These are phyloP conservation scores for Pogonomyrmex barbatus DNA, from an alignment of 1,140 invertebrate species.

Conservation along the genomic window DNA sequence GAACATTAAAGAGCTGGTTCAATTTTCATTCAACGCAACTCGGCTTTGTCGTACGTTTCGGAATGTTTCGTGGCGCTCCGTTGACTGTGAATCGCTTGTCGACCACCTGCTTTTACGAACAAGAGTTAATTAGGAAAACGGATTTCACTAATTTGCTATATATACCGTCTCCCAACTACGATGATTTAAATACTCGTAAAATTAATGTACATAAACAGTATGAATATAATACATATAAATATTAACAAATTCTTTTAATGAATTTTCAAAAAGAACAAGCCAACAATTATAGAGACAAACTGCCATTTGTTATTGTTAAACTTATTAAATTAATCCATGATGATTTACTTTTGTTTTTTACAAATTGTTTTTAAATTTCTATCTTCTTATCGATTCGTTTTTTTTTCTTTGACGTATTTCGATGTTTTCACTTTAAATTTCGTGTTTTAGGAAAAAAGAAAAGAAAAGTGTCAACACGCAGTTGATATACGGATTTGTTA, in stretches of 20 bases:
- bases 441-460: background rate
- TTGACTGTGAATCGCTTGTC: conserved; percentile 26
- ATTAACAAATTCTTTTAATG: background rate
- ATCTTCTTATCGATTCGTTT: background rate
- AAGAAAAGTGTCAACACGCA: background rate
- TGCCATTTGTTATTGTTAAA: background rate
- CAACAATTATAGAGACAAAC: background rate
- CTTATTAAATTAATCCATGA: background rate
- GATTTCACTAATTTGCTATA: conserved; percentile 28
- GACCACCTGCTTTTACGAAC: background rate
- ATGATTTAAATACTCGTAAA: conserved; percentile 21
- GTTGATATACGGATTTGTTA: background rate
- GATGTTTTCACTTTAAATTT: background rate
- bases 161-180: background rate
- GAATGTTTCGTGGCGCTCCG: conserved; percentile 57
- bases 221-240: background rate
- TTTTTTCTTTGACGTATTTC: background rate
- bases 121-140: conserved; percentile 31
- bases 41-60: conserved; percentile 29
- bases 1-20: conserved; percentile 31
- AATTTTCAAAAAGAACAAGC: background rate
- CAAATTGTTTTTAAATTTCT: background rate
- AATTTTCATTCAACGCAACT: conserved; percentile 51
- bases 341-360: background rate
- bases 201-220: conserved; percentile 16